phyloP scores from a whole-genome alignment of 2,888 invertebrate species.

The Andricus curvator region DNA sequence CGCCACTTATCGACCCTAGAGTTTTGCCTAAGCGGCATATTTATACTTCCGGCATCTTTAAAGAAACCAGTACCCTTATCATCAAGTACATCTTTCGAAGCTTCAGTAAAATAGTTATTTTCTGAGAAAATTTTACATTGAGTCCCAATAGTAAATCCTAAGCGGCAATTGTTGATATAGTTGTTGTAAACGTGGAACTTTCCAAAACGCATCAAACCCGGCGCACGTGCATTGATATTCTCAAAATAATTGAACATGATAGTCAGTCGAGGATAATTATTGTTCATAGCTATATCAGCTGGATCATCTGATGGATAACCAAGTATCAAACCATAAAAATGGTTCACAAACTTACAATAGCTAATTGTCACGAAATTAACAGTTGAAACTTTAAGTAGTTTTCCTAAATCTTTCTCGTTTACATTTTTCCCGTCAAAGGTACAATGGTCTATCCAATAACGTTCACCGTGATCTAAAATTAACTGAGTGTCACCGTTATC shows the following conservation, averaged over 20 bases:
- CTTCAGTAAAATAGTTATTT: not conserved
- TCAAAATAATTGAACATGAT: not conserved
- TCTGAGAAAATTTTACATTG: not conserved
- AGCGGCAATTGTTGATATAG: not conserved
- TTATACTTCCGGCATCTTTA: not conserved
- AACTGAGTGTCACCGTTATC: not conserved
- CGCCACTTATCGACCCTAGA: not conserved
- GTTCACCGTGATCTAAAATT: not conserved
- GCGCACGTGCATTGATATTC: not conserved
- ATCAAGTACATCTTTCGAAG: not conserved
- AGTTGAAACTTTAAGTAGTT: not conserved
- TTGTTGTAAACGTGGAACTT: not conserved
- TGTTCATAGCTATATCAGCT: not conserved
- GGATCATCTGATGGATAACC: not conserved
- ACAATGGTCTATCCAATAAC: not conserved
- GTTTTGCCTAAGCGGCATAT: not conserved
- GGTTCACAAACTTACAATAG: not conserved
- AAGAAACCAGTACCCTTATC: not conserved
- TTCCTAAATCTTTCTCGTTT: not conserved
- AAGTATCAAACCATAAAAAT: not conserved
- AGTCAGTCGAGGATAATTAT: not conserved
- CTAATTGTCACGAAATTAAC: not conserved
- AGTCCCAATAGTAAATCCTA: not conserved
- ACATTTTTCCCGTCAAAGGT: not conserved
- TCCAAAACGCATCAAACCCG: not conserved